Evolutionary conservation across 2,888 invertebrate species (phyloP).

Genomic region (Prenolepis imparis): DNA sequence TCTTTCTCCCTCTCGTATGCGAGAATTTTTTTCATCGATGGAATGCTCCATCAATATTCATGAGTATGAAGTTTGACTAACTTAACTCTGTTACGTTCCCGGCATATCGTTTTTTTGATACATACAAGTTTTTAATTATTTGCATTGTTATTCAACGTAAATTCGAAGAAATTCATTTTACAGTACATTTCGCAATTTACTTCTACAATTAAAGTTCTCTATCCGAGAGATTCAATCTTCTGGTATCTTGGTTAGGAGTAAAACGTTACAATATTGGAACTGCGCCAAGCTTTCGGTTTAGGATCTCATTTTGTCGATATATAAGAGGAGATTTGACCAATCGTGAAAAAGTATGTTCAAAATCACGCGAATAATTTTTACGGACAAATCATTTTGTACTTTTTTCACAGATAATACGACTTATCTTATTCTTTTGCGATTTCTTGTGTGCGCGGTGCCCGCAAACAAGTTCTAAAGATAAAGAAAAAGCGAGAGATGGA

Average conservation of each 20-base stretch:
- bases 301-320: slow-evolving; percentile 46
- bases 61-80: slow-evolving; percentile 42
- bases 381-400: not conserved
- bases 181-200: slow-evolving; percentile 31
- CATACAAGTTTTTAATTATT: slow-evolving; percentile 22
- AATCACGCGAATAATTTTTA: slow-evolving; percentile 38
- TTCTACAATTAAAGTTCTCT: slow-evolving; percentile 22
- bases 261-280: slow-evolving; percentile 47
- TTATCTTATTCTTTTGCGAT: slow-evolving; percentile 12
- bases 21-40: slow-evolving; percentile 55
- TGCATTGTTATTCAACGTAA: slow-evolving; percentile 25
- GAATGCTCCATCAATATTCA: slow-evolving; percentile 44
- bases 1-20: slow-evolving; percentile 50
- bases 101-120: slow-evolving; percentile 36
- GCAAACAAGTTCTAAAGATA: slow-evolving; percentile 22
- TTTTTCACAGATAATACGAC: not conserved
- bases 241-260: slow-evolving; percentile 47
- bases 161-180: slow-evolving; percentile 14
- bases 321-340: slow-evolving; percentile 39
- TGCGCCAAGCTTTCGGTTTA: slow-evolving; percentile 51
- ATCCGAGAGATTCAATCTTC: slow-evolving; percentile 43
- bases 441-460: slow-evolving; percentile 15
- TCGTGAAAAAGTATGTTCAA: slow-evolving; percentile 3
- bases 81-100: slow-evolving; percentile 35
- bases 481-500: not conserved